phyloP scores from a whole-genome alignment of 2,113 vertebrate species.

The Pangasianodon gigas region DNA sequence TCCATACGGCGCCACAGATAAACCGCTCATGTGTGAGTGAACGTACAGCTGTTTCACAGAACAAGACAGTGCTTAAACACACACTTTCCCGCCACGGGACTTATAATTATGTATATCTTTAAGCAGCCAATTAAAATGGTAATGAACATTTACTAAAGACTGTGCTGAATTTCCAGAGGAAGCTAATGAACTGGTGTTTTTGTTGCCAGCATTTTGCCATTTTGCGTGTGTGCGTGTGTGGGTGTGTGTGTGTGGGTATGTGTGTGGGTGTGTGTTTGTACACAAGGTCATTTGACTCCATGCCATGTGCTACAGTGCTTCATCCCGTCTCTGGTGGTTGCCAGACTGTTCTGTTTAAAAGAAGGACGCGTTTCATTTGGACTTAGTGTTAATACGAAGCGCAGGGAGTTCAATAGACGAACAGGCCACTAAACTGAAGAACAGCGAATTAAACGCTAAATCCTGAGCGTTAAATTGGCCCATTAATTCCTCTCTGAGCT shows the following conservation, averaged over 20 bases:
- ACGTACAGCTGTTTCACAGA: slow-evolving; percentile 33
- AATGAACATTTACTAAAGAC: slow-evolving; percentile 56
- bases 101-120: slow-evolving; percentile 62
- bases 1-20: background rate
- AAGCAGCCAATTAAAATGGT: slow-evolving; percentile 64
- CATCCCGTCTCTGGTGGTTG: slow-evolving; percentile 4
- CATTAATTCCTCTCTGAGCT: slow-evolving; percentile 12
- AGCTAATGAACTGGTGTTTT: slow-evolving; percentile 13
- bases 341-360: slow-evolving; percentile 2
- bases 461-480: background rate
- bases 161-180: slow-evolving; percentile 48
- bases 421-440: slow-evolving; percentile 18
- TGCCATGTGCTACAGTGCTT: slow-evolving; percentile 19
- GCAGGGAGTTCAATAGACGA: slow-evolving; percentile 21
- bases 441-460: slow-evolving; percentile 18
- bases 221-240: slow-evolving; percentile 7
- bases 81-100: slow-evolving; percentile 47
- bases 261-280: slow-evolving; percentile 16
- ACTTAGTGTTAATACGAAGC: slow-evolving; percentile 4
- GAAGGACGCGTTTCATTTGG: slow-evolving; percentile 15
- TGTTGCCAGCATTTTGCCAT: slow-evolving; percentile 2
- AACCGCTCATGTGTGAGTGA: background rate
- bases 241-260: background rate
- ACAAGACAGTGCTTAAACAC: slow-evolving; percentile 59
- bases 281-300: slow-evolving; percentile 17